A percentile compares a stretch with the other conserved stretches of the same genome.
Evolutionary conservation across 30 jellyfish, hydroid and myxozoan species (phyloP).

Genomic region (Aurelia aurita complex sp. Pacific): DNA sequence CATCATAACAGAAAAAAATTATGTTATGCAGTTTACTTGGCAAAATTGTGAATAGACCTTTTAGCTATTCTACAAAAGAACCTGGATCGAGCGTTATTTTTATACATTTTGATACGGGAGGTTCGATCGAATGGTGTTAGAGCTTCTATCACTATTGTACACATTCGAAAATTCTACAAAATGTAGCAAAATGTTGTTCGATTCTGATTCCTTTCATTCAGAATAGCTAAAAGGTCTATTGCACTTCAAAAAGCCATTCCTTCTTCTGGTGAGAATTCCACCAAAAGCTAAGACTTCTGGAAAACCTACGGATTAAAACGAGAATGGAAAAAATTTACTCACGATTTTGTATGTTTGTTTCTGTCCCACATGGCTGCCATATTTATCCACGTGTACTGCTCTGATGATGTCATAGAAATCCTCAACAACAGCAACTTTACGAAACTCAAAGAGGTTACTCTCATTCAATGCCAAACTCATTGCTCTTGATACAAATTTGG

Average conservation of each 20-base stretch:
- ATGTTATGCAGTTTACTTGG: not conserved
- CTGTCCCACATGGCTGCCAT: conserved; percentile 85
- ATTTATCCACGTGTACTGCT: conserved; percentile 67
- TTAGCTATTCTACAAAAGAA: no score
- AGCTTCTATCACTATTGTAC: no score
- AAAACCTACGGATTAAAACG: no score
- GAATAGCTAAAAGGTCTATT: no score
- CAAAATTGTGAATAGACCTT: not conserved
- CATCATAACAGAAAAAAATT: not conserved
- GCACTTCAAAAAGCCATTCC: not conserved
- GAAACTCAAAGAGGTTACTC: conserved; percentile 10
- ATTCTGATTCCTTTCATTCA: no score
- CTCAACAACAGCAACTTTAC: conserved; percentile 87
- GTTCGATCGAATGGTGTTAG: no score
- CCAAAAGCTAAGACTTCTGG: no score
- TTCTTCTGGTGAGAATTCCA: no score
- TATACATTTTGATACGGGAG: no score
- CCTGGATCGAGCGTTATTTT: no score
- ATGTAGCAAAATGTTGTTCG: no score
- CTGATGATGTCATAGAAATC: conserved; percentile 83
- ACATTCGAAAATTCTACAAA: no score
- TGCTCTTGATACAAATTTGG: not conserved
- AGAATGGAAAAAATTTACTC: conserved; percentile 6
- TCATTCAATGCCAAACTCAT: not conserved
- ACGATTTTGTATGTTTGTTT: conserved; percentile 84